Conservation (phyloP, 2,888 invertebrate species). For the Tanytarsus gracilentus region DNA sequence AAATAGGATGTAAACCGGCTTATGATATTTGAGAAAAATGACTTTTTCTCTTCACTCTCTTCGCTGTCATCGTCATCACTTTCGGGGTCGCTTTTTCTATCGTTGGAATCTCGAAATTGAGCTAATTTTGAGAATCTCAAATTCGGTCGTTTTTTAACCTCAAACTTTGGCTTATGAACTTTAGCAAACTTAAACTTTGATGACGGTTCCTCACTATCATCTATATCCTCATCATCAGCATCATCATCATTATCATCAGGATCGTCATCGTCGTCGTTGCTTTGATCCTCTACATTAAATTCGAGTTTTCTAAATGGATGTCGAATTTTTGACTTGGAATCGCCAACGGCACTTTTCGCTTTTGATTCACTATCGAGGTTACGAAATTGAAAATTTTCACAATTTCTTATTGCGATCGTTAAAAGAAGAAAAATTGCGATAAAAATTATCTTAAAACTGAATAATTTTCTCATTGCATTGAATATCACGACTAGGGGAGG, state of each 20-base stretch:
- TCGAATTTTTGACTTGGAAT: not conserved
- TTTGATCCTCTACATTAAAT: not conserved
- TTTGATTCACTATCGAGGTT: not conserved
- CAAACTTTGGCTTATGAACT: conserved; percentile 31
- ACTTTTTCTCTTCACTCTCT: conserved; percentile 32
- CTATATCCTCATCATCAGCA: conserved; percentile 33
- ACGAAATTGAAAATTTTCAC: conserved; percentile 26
- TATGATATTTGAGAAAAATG: conserved; percentile 20
- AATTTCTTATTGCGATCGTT: conserved; percentile 13
- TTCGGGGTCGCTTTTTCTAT: no score
- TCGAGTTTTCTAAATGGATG: conserved; percentile 10
- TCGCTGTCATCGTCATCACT: conserved; percentile 30
- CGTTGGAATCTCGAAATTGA: conserved; percentile 28
- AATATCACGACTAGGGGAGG: not conserved
- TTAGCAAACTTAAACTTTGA: conserved; percentile 31
- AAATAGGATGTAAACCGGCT: no score
- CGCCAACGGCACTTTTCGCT: not conserved
- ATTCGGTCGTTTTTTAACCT: conserved; percentile 19
- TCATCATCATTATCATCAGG: conserved; percentile 31
- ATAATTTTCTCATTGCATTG: not conserved
- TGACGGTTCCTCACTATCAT: conserved; percentile 31
- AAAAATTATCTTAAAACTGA: not conserved
- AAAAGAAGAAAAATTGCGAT: conserved; percentile 9
- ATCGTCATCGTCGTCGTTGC: conserved; percentile 31
- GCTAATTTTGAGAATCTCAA: conserved; percentile 17